A percentile compares a stretch with the other conserved stretches of the same genome.
These are phyloP conservation scores for Tenthredo scrophulariae DNA, from an alignment of 2,888 invertebrate species.

Conservation along the genomic window DNA sequence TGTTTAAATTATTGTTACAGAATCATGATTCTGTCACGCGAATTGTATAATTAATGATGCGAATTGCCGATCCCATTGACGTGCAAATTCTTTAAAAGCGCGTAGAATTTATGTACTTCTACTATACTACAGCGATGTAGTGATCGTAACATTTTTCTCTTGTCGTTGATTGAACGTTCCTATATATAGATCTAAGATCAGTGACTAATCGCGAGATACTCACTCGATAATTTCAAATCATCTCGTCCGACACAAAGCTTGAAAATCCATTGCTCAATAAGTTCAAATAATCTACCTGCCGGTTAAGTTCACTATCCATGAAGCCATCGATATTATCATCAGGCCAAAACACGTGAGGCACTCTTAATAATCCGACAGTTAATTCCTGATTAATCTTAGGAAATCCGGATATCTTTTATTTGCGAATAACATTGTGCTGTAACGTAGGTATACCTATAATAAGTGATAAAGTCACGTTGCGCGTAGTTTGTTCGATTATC, in stretches of 20 bases:
- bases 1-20: neutral
- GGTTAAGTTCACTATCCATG: neutral
- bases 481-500: neutral
- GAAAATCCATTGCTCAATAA: neutral
- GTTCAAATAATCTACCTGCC: neutral
- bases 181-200: neutral
- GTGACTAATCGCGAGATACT: neutral
- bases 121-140: neutral
- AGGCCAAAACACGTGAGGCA: neutral
- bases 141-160: neutral
- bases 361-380: neutral
- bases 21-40: neutral
- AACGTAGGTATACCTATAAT: neutral
- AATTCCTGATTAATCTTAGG: conserved; percentile 14
- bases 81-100: neutral
- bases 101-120: neutral
- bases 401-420: conserved; percentile 33
- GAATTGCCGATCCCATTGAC: neutral
- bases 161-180: neutral
- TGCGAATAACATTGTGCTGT: neutral
- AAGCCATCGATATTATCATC: neutral
- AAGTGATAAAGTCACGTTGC: neutral
- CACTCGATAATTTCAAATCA: neutral
- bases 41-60: too few relatives aligned
- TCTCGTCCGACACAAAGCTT: neutral